Evolutionary conservation across 2,888 invertebrate genomes (phyloP), one percentile per base, ranked within the genome.

Genomic region (Altica lythri): DNA sequence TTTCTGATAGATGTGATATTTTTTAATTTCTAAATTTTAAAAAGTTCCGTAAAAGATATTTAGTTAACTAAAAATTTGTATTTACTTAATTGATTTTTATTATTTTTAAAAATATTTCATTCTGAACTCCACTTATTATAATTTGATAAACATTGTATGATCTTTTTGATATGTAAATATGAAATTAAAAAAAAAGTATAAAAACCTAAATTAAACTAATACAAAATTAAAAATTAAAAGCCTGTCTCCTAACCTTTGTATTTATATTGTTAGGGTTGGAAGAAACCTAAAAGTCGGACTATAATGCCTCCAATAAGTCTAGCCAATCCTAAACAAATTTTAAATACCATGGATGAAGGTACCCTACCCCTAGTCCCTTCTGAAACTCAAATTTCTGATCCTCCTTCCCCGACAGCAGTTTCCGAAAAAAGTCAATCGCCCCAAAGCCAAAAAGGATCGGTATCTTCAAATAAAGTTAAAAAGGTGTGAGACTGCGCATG

Each of bases 271-370:
- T 79, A 88, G 88, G 87, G 86, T 69, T 88, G 88, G 88, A 86
- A 87, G 80, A 88, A 87, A 79, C 86, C 87, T 74, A 87, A 87
- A 79, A 85, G 85, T 68, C 84, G 88, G 74, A 87, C 86, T 72
- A 84, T 87, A 78, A 83, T 87, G 86, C 86, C 87, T 69, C 72
- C 79, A 75, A 75, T 79, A 74, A 78, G 77, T 72, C 76, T 79
- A 63, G 75, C 79, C 65, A 80, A 80, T 70, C 79, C 80, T 68
- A 80, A 80, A 74, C 79, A 79, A 76, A 79, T 80, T 68, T 77
- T 78, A 65, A 72, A 72, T 65, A 67, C 70, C 62, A 65, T 75
- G 68, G 75, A 75, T 59, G 76, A 76, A 70, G 75, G 74, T 68
- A 72, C 72, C 61, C 63, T 75, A 57, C 73, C 75, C 53, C 65